These are phyloP conservation scores for Pasiphila rectangulata DNA, from an alignment of 2,888 invertebrate genomes.

Conservation along the genomic window DNA sequence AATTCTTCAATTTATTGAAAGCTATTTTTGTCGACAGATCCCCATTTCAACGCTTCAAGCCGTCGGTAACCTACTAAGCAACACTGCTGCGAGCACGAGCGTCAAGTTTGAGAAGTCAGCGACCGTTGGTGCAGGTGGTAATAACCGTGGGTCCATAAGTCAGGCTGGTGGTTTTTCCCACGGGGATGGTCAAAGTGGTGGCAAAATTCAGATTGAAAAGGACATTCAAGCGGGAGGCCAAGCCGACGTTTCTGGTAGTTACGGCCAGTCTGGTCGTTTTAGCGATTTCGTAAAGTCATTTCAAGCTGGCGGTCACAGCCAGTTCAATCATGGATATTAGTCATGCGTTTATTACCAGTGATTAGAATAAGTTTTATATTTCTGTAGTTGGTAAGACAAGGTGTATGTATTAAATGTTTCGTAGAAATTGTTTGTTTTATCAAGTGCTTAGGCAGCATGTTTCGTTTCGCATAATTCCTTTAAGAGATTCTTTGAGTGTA, in stretches of 20 bases:
- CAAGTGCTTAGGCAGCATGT: no score
- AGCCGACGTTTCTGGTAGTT: neutral
- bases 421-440: neutral
- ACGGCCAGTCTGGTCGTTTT: conserved; percentile 14
- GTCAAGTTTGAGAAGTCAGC: conserved; percentile 68
- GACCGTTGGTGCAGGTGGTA: conserved; percentile 61
- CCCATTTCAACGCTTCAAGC: conserved; percentile 84
- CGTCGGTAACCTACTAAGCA: conserved; percentile 82
- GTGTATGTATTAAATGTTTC: conserved; percentile 11
- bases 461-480: no score
- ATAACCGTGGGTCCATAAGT: conserved; percentile 30
- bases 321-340: conserved; percentile 6
- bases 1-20: neutral
- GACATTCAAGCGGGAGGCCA: neutral
- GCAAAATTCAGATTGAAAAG: conserved; percentile 1
- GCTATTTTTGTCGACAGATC: conserved; percentile 73
- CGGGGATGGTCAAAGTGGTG: conserved; percentile 4
- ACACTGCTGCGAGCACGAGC: conserved; percentile 66
- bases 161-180: conserved; percentile 3
- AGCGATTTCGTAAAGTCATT: neutral
- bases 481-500: no score
- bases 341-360: neutral
- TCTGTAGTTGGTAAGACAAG: conserved; percentile 11
- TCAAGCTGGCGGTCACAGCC: neutral
- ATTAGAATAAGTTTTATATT: neutral